phyloP scores from a whole-genome alignment of 2,888 invertebrate genomes.

The Drosophila sordidapex region DNA sequence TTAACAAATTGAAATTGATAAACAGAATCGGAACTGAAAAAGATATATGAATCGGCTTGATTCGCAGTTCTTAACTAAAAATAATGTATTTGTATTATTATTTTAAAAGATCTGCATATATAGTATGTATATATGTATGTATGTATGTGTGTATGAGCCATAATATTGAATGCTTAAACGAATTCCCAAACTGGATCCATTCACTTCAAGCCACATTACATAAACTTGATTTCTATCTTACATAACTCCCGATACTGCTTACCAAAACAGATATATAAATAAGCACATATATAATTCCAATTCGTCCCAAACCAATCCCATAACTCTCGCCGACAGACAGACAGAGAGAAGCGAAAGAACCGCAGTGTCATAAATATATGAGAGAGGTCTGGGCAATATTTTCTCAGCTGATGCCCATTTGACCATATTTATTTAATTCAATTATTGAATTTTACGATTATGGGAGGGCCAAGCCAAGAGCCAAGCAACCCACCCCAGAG shows the following conservation, averaged over 20 bases:
- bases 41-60: too few species aligned
- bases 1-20: background rate
- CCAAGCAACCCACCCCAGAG: conserved; percentile 28
- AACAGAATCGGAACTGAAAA: background rate
- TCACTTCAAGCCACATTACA: background rate
- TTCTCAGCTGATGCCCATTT: conserved; percentile 77
- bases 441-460: conserved; percentile 84
- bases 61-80: background rate
- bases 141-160: too few species aligned
- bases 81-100: background rate
- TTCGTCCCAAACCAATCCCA: conserved; percentile 2
- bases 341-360: conserved; percentile 26
- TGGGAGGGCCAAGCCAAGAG: conserved; percentile 52
- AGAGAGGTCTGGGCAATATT: conserved; percentile 62
- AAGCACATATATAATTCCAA: conserved; percentile 13
- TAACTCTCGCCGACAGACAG: conserved; percentile 9
- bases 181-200: background rate
- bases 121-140: too few species aligned
- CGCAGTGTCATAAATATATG: conserved; percentile 63
- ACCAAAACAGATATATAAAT: background rate
- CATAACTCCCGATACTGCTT: background rate
- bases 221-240: background rate
- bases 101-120: too few species aligned
- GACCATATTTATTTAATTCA: conserved; percentile 83
- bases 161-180: background rate